Percentiles rank a stretch among this genome's conserved stretches.
Evolutionary conservation across 2,888 invertebrate genomes (phyloP).

Genomic region (Pollenia angustigena): DNA sequence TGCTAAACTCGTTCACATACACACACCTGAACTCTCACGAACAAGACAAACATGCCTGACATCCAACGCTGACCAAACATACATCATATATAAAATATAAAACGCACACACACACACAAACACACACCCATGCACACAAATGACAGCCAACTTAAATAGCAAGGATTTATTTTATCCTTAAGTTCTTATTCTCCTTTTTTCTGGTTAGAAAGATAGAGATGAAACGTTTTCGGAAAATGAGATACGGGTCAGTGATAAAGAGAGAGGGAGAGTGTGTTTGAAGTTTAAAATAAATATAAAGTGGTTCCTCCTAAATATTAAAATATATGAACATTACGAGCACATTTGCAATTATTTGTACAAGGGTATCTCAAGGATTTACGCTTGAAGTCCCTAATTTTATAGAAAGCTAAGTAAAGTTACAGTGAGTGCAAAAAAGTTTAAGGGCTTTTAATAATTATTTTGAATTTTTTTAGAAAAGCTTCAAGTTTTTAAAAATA

Average conservation of each 20-base stretch:
- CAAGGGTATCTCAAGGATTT: constrained; percentile 80
- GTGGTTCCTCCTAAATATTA: constrained; percentile 57
- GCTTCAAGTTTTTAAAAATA: too few relatives aligned
- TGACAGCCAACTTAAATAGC: constrained; percentile 41
- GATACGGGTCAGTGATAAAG: background rate
- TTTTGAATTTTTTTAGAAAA: background rate
- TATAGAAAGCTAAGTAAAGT: background rate
- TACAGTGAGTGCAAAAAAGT: background rate
- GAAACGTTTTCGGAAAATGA: background rate
- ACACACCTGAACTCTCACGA: constrained; percentile 58
- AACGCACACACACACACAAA: background rate
- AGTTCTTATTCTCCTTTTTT: constrained; percentile 26
- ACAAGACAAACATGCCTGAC: constrained; percentile 49
- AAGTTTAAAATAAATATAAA: constrained; percentile 46
- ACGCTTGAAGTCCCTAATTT: constrained; percentile 75
- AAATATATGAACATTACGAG: constrained; percentile 38
- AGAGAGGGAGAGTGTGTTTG: constrained; percentile 3
- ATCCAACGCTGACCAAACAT: constrained; percentile 47
- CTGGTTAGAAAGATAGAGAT: constrained; percentile 41
- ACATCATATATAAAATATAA: constrained; percentile 34
- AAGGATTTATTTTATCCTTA: constrained; percentile 64
- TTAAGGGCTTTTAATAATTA: background rate
- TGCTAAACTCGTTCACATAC: constrained; percentile 39
- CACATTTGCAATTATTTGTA: constrained; percentile 51
- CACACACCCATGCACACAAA: constrained; percentile 11